These are phyloP conservation scores for Amphiprion ocellaris DNA, from an alignment of 2,113 vertebrate genomes.

Conservation along the genomic window DNA sequence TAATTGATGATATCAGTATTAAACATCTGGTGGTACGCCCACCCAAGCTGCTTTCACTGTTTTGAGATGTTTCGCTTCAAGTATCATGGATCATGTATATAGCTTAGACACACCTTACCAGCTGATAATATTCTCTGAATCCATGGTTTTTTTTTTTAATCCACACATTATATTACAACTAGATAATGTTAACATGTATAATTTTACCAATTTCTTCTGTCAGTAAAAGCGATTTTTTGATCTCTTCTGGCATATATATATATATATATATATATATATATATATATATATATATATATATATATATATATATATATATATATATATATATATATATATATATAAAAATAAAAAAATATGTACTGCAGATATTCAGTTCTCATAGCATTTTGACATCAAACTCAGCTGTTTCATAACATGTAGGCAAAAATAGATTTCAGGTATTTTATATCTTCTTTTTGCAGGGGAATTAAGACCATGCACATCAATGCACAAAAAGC, in stretches of 20 bases:
- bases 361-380: not conserved
- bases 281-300: too few relatives aligned
- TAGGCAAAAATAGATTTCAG: not conserved
- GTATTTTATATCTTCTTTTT: not conserved
- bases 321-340: not conserved
- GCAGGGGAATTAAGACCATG: conserved; percentile 4
- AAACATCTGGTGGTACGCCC: conserved; percentile 62
- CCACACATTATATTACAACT: conserved; percentile 5
- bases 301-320: too few relatives aligned
- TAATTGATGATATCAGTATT: conserved; percentile 51
- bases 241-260: not conserved
- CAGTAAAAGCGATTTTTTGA: not conserved
- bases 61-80: conserved; percentile 47
- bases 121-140: conserved; percentile 33
- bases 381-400: not conserved
- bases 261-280: not conserved
- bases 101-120: conserved; percentile 45
- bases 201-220: not conserved
- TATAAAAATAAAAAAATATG: not conserved
- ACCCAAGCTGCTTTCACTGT: conserved; percentile 55
- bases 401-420: not conserved
- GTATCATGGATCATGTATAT: conserved; percentile 24
- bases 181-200: conserved; percentile 9
- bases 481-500: conserved; percentile 13
- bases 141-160: not conserved